A percentile compares a stretch with the other conserved stretches of the same genome.
These are phyloP conservation scores for Cinclus mexicanus DNA, from an alignment of 2,113 vertebrate genomes.

Conservation along the genomic window DNA sequence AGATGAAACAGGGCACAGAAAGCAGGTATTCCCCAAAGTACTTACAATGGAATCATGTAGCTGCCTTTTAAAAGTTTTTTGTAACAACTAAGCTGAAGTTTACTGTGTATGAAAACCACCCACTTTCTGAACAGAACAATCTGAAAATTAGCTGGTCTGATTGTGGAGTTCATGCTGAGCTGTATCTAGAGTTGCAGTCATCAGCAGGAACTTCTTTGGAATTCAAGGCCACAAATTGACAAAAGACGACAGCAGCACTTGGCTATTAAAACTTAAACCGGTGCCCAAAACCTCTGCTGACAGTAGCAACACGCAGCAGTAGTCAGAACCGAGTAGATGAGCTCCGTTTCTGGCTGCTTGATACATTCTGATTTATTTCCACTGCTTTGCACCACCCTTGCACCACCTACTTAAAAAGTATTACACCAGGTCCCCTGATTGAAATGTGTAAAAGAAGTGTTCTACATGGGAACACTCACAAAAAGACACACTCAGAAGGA, in stretches of 20 bases:
- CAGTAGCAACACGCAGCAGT: background rate
- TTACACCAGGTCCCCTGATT: background rate
- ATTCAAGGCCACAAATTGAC: background rate
- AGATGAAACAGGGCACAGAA: background rate
- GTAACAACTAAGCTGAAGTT: background rate
- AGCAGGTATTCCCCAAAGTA: background rate
- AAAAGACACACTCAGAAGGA: background rate
- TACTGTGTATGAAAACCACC: background rate
- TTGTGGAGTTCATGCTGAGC: background rate
- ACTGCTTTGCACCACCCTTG: background rate
- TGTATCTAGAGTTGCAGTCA: background rate
- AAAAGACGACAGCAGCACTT: background rate
- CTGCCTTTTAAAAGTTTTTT: background rate
- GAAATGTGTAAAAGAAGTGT: background rate
- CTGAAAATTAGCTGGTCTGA: conserved; percentile 13
- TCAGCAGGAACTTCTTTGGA: conserved; percentile 25
- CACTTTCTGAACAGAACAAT: background rate
- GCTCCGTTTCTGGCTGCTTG: background rate
- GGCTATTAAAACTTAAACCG: conserved; percentile 18
- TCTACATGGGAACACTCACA: background rate
- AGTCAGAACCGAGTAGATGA: background rate
- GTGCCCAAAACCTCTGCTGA: conserved; percentile 35
- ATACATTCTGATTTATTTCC: background rate
- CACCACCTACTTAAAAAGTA: background rate
- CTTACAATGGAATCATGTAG: background rate